Conservation (phyloP, 2,888 invertebrate species). For the Pheosia tremula region DNA sequence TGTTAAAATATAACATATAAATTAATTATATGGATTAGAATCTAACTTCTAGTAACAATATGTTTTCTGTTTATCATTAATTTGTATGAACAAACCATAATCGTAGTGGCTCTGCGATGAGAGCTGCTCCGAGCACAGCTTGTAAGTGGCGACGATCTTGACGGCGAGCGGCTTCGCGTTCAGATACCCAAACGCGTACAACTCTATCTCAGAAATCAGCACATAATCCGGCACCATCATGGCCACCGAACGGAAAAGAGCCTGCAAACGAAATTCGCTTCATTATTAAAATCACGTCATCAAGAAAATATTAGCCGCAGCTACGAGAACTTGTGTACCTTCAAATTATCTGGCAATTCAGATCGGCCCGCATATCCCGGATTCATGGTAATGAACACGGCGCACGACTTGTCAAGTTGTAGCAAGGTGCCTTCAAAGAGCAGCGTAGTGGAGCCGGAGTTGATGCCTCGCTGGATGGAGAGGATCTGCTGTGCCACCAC, state of each 20-base stretch:
- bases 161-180: slow-evolving; percentile 94
- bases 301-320: too few relatives aligned
- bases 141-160: slow-evolving; percentile 97
- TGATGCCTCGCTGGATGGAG: slow-evolving; percentile 96
- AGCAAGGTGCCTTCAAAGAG: slow-evolving; percentile 96
- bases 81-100: slow-evolving; percentile 86
- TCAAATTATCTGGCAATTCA: slow-evolving; percentile 97
- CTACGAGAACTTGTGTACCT: slow-evolving; percentile 72
- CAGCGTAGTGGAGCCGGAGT: slow-evolving; percentile 89
- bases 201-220: slow-evolving; percentile 96
- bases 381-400: slow-evolving; percentile 98
- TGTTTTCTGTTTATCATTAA: neutral
- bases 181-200: slow-evolving; percentile 96
- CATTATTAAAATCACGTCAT: neutral
- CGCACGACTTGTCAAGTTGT: slow-evolving; percentile 93
- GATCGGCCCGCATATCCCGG: slow-evolving; percentile 97
- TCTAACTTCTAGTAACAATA: too few relatives aligned
- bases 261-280: slow-evolving; percentile 72
- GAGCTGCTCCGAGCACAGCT: slow-evolving; percentile 96
- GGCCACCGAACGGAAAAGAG: slow-evolving; percentile 96
- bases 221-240: slow-evolving; percentile 99
- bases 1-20: neutral
- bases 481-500: slow-evolving; percentile 98
- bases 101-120: slow-evolving; percentile 98
- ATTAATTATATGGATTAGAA: too few relatives aligned